Percentiles rank a stretch among this genome's conserved stretches.
phyloP scores from a whole-genome alignment of 2,797 vertebrate genomes.

The Malurus leucopterus region DNA sequence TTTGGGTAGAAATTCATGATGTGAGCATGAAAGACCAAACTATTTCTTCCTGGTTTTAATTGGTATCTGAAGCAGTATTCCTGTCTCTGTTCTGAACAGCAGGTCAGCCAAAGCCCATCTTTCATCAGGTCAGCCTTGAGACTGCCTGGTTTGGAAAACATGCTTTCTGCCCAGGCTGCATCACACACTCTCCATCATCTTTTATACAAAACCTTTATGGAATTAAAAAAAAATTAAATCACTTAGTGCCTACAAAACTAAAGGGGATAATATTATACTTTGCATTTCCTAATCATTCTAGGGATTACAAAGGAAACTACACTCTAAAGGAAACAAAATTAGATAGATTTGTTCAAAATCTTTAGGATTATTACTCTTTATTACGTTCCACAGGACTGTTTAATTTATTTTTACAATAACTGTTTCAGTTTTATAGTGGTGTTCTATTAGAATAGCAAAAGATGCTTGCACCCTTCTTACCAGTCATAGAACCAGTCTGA shows the following conservation, averaged over 20 bases:
- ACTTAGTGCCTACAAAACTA: not conserved
- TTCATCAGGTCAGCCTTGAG: not conserved
- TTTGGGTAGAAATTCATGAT: not conserved
- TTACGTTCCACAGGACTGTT: not conserved
- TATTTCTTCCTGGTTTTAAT: not conserved
- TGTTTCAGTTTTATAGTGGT: not conserved
- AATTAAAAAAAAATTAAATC: not conserved
- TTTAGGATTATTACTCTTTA: not conserved
- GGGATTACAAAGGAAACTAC: not conserved
- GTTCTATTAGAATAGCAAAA: not conserved
- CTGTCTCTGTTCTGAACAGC: not conserved
- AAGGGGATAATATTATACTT: not conserved
- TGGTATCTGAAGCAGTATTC: not conserved
- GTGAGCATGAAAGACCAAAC: not conserved
- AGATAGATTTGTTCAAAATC: not conserved
- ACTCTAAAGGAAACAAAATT: not conserved
- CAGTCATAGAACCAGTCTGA: not conserved
- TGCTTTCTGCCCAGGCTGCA: not conserved
- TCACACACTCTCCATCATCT: not conserved
- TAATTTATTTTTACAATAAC: not conserved
- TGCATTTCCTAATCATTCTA: not conserved
- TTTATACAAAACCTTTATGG: not conserved
- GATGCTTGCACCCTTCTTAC: not conserved
- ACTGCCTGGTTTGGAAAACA: not conserved
- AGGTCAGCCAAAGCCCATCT: not conserved